phyloP scores from a whole-genome alignment of 2,113 vertebrate genomes.

The Galbula dea region DNA sequence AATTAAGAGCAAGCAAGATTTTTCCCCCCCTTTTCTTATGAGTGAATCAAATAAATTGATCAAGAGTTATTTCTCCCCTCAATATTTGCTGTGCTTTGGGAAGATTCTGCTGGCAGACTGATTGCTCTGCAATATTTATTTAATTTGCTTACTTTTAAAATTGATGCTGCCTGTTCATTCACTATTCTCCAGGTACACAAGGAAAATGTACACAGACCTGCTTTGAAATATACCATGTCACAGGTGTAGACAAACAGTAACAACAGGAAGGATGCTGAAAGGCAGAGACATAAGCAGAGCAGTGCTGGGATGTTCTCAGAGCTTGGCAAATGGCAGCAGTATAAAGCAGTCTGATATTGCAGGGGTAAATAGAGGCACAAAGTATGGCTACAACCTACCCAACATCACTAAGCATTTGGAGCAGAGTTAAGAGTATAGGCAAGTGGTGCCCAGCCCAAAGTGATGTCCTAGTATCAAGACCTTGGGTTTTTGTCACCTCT shows the following conservation, averaged over 20 bases:
- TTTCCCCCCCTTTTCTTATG: background rate
- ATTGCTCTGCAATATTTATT: constrained; percentile 28
- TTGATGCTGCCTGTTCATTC: background rate
- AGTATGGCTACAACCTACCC: background rate
- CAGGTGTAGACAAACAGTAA: background rate
- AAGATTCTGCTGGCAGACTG: constrained; percentile 10
- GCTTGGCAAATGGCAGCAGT: background rate
- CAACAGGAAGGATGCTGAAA: background rate
- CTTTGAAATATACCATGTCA: background rate
- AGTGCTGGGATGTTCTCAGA: background rate
- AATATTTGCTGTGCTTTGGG: constrained; percentile 3
- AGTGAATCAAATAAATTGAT: constrained; percentile 16
- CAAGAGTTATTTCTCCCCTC: constrained; percentile 14
- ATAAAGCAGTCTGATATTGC: no score
- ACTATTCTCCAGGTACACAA: background rate
- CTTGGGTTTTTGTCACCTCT: background rate
- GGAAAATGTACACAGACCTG: background rate
- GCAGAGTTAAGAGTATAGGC: no score
- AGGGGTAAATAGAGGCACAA: background rate
- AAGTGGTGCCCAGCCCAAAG: background rate
- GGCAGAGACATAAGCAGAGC: background rate
- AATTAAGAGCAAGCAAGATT: background rate
- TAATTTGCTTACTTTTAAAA: constrained; percentile 35
- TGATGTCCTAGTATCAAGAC: background rate
- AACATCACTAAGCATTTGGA: background rate